Evolutionary conservation across 1,140 invertebrate species (phyloP), one percentile per base, ranked within the genome.

Genomic region (Drosophila orosa): DNA sequence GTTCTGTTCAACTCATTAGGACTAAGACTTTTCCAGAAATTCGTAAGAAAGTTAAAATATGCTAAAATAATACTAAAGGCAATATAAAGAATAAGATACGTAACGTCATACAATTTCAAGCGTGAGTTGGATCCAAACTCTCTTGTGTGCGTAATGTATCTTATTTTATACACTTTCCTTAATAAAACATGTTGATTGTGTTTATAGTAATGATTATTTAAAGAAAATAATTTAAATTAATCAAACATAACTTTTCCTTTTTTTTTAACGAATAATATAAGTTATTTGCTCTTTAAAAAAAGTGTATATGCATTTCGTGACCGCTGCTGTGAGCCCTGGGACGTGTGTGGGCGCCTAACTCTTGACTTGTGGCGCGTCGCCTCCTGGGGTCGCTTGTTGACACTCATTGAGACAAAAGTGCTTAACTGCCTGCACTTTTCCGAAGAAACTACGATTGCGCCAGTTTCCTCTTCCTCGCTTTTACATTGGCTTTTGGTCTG

Each of bases 371-470:
- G 74, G 63, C 65, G 74, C 52, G 74, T 78, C 60, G 39, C 39
- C 63, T 68, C 63, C 63, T 71, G 40, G 77, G 50, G 73, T 69
- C 61, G 65, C 77, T 89, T 89, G 84, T 89, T 89, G 84, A 84
- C 80, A 89, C 84, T 89, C 84, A 89, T 89, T 84, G 85, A 89
- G 84, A 89, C 85, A 89, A 89, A 89, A 89, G 84, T 89, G 77
- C 84, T 89, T 89, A 89, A 87, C 84, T 84, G 84, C 76, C 62
- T 78, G 84, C 85, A 87, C 84, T 87, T 89, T 89, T 67, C 50
- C 63, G 61, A 47, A 24, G 27, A 66, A 69, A 83, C 74, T 83
- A 74, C 45, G 40, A 61, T 40, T 67, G 54, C 62, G 68, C 73
- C 73, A 59, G 66, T 59, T 15, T 67, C 39, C 54, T 67, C 24